Percentiles rank a stretch among this genome's conserved stretches.
Evolutionary conservation across 2,888 invertebrate genomes (phyloP).

Genomic region (Tholera decimalis): DNA sequence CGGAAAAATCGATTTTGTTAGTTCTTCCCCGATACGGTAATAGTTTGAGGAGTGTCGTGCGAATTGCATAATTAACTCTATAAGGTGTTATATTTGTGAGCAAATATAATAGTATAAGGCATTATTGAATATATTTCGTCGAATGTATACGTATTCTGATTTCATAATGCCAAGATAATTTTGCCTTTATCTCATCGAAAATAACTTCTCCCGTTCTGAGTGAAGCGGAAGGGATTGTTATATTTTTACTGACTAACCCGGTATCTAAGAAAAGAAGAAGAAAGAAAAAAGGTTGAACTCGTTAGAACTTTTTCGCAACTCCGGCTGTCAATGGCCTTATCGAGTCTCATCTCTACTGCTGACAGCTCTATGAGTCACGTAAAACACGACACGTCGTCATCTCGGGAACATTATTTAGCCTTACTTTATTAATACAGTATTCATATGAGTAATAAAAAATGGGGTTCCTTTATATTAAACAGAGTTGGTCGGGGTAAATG

Average conservation of each 20-base stretch:
- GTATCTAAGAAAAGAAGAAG: too few species aligned
- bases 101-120: conserved; percentile 2
- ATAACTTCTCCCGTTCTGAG: too few species aligned
- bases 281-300: too few species aligned
- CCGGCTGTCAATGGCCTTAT: too few species aligned
- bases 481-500: background rate
- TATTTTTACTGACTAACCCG: too few species aligned
- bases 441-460: background rate
- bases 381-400: too few species aligned
- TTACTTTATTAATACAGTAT: background rate
- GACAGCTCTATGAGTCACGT: too few species aligned
- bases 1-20: background rate
- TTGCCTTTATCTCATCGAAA: too few species aligned
- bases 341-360: too few species aligned
- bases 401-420: background rate
- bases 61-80: background rate
- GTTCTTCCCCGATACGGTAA: background rate
- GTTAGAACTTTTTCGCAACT: too few species aligned
- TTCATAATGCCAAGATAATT: background rate
- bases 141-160: conserved; percentile 11
- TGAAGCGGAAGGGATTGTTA: too few species aligned
- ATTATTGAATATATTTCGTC: background rate
- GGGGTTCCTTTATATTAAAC: background rate
- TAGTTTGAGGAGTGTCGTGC: background rate
- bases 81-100: background rate